Evolutionary conservation across 2,113 vertebrate genomes (phyloP).

Genomic region (Microcebus lehilahytsara): DNA sequence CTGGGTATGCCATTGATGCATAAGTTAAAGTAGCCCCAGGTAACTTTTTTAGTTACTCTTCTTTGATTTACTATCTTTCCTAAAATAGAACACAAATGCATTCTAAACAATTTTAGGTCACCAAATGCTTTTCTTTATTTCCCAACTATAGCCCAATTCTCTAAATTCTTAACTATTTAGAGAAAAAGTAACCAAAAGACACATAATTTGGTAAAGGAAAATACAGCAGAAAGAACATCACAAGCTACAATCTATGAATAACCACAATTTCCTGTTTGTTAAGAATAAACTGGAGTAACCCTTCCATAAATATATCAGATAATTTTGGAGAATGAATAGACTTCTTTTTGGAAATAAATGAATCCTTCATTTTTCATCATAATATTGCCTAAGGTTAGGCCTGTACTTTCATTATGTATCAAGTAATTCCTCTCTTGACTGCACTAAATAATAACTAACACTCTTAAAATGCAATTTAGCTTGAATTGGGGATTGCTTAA

Average conservation of each 20-base stretch:
- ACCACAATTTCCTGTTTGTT: neutral
- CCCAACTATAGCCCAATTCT: neutral
- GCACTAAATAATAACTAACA: neutral
- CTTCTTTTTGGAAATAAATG: neutral
- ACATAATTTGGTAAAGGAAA: constrained; percentile 48
- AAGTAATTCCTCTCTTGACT: constrained; percentile 17
- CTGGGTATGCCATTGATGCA: neutral
- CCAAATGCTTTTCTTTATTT: constrained; percentile 5
- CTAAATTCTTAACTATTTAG: constrained; percentile 7
- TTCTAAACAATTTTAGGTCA: constrained; percentile 68
- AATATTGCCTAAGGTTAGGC: neutral
- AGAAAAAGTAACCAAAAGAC: constrained; percentile 28
- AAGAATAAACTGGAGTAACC: neutral
- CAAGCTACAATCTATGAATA: neutral
- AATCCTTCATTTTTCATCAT: neutral
- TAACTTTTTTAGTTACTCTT: constrained; percentile 56
- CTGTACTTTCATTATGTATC: neutral
- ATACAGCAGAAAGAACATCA: neutral
- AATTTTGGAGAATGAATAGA: neutral
- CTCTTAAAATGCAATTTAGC: constrained; percentile 3
- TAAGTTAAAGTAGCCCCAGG: constrained; percentile 39
- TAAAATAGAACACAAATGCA: constrained; percentile 48
- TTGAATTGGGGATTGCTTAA: neutral
- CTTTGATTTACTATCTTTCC: constrained; percentile 70
- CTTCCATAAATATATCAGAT: neutral